phyloP scores from a whole-genome alignment of 2,797 vertebrate genomes.

The Spondyliosoma cantharus region DNA sequence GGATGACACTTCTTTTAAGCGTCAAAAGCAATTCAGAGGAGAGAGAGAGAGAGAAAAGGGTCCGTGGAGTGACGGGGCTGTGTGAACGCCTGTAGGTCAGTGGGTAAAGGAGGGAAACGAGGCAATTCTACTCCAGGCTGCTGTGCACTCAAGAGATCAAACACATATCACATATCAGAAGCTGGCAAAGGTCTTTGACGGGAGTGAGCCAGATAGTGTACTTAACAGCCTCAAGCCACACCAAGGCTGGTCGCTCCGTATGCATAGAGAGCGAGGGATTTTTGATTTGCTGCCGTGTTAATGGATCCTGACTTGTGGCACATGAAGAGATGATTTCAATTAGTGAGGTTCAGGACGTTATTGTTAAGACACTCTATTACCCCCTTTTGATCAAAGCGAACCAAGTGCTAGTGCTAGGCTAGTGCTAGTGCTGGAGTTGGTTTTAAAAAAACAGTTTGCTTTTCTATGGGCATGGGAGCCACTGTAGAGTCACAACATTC shows the following conservation, averaged over 20 bases:
- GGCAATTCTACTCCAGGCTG: conserved; percentile 43
- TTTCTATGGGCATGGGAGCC: too few species aligned
- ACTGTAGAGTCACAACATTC: too few species aligned
- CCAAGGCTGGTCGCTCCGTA: conserved; percentile 21
- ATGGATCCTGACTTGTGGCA: conserved; percentile 53
- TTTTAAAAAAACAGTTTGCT: conserved; percentile 1
- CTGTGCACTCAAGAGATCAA: conserved; percentile 44
- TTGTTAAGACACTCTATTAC: not conserved
- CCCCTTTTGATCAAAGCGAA: conserved; percentile 1
- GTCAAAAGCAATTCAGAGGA: conserved; percentile 39
- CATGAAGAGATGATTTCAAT: conserved; percentile 65
- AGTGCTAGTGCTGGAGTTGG: too few species aligned
- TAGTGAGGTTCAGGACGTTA: conserved; percentile 25
- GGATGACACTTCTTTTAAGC: conserved; percentile 20
- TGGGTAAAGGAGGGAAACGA: conserved; percentile 30
- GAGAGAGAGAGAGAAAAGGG: not conserved
- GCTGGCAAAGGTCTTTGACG: conserved; percentile 36
- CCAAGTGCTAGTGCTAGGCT: too few species aligned
- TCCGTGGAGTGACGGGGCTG: not conserved
- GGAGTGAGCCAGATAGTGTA: conserved; percentile 32
- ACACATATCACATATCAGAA: conserved; percentile 47
- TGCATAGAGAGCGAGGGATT: conserved; percentile 28
- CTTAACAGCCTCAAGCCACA: conserved; percentile 12
- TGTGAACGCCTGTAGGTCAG: conserved; percentile 38
- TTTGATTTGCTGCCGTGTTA: conserved; percentile 43